phyloP scores from a whole-genome alignment of 2,797 vertebrate genomes.

The Picus viridis region DNA sequence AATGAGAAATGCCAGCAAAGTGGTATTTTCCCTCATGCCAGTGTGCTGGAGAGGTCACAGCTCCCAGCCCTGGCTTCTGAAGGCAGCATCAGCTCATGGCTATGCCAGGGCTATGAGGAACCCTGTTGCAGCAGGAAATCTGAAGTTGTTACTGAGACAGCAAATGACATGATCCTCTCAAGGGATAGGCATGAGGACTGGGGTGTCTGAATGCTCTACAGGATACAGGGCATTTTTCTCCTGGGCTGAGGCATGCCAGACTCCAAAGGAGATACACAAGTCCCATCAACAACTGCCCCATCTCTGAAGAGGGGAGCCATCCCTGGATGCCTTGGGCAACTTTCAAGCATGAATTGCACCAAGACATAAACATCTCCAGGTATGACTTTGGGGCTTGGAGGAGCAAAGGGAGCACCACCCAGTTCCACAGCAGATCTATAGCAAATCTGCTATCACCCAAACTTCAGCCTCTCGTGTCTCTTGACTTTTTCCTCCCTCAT shows the following conservation, averaged over 20 bases:
- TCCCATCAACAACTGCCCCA: rapidly evolving
- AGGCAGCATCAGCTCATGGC: rapidly evolving
- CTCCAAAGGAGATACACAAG: not conserved
- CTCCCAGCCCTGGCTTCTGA: not conserved
- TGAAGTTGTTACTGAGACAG: not conserved
- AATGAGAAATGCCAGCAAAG: not conserved
- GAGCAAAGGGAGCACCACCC: not conserved
- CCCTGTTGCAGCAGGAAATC: not conserved
- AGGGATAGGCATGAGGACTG: not conserved
- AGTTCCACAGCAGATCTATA: not conserved
- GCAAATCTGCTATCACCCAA: not conserved
- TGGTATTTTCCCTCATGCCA: not conserved
- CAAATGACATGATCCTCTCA: rapidly evolving
- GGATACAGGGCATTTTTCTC: not conserved
- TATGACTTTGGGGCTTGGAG: not conserved
- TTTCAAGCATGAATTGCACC: not conserved
- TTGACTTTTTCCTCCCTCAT: not conserved
- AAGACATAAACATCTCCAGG: not conserved
- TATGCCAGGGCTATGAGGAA: not conserved
- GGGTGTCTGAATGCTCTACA: not conserved
- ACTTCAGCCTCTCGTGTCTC: not conserved
- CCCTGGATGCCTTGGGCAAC: not conserved
- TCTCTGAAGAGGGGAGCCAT: not conserved
- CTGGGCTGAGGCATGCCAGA: not conserved
- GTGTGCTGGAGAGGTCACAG: not conserved